Evolutionary conservation across 2,797 vertebrate genomes (phyloP).

Genomic region (Ceryle rudis): DNA sequence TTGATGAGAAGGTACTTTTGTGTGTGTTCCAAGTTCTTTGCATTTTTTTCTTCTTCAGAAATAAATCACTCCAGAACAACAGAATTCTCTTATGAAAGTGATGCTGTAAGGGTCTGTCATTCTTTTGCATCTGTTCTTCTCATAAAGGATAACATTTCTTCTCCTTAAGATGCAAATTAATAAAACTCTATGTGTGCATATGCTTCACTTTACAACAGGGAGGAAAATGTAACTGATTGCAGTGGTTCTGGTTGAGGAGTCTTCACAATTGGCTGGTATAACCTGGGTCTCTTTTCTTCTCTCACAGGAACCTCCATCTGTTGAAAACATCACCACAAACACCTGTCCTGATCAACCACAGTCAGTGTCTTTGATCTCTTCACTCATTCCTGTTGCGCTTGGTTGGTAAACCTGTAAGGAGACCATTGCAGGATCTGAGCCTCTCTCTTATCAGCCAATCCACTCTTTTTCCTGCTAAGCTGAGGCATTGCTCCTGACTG

Average conservation of each 20-base stretch:
- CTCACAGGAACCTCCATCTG: conserved; percentile 69
- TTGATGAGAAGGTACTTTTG: conserved; percentile 83
- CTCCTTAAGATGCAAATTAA: conserved; percentile 42
- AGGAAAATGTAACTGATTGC: conserved; percentile 47
- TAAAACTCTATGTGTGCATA: background rate
- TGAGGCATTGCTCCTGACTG: conserved; percentile 60
- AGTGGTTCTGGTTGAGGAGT: conserved; percentile 46
- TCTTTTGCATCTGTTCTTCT: conserved; percentile 65
- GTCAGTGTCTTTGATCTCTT: conserved; percentile 70
- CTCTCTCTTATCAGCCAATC: conserved; percentile 66
- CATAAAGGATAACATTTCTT: conserved; percentile 17
- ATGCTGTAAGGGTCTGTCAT: conserved; percentile 34
- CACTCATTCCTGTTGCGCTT: conserved; percentile 59
- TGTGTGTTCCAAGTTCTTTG: conserved; percentile 79
- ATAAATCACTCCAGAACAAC: conserved; percentile 81
- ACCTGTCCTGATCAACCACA: conserved; percentile 70
- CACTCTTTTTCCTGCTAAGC: conserved; percentile 48
- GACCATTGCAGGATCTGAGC: conserved; percentile 55
- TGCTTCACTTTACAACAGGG: background rate
- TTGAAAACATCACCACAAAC: conserved; percentile 73
- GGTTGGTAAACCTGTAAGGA: conserved; percentile 65
- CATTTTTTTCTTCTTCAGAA: conserved; percentile 76
- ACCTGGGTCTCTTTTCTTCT: conserved; percentile 64
- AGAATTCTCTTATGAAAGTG: conserved; percentile 74
- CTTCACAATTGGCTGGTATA: conserved; percentile 64